A percentile compares a stretch with the other conserved stretches of the same genome.
phyloP scores from a whole-genome alignment of 2,797 vertebrate genomes.

The Pteropus rufus region DNA sequence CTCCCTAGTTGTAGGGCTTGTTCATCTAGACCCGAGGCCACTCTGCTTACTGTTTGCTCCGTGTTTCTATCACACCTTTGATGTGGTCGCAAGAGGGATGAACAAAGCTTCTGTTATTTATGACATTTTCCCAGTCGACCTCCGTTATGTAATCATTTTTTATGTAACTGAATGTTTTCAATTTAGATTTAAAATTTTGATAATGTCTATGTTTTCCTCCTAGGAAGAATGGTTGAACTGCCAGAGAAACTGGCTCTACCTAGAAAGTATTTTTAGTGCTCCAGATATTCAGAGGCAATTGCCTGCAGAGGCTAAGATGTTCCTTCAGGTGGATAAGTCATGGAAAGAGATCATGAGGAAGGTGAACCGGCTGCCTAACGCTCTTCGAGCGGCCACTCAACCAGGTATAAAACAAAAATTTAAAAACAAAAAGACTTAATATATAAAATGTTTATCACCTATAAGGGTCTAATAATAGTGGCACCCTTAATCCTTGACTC shows the following conservation, averaged over 20 bases:
- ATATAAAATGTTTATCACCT: background rate
- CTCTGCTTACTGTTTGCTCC: too few relatives aligned
- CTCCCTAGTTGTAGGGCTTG: too few relatives aligned
- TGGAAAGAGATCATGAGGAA: slow-evolving; percentile 91
- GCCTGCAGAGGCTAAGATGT: slow-evolving; percentile 90
- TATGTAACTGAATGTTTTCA: background rate
- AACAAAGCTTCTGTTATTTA: too few relatives aligned
- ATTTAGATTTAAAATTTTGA: background rate
- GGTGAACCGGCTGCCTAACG: slow-evolving; percentile 86
- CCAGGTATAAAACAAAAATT: slow-evolving; percentile 79
- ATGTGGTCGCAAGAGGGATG: too few relatives aligned
- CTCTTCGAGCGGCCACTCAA: slow-evolving; percentile 85
- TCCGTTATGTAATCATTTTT: background rate
- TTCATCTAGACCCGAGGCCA: too few relatives aligned
- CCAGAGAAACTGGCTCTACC: slow-evolving; percentile 90
- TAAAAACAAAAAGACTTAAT: background rate
- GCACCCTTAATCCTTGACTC: background rate
- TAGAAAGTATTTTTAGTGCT: slow-evolving; percentile 90
- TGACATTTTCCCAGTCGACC: too few relatives aligned
- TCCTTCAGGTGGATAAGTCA: slow-evolving; percentile 89
- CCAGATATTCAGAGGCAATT: slow-evolving; percentile 90
- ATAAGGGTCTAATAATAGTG: background rate
- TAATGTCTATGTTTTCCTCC: background rate
- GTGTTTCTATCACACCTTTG: too few relatives aligned
- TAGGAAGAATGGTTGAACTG: slow-evolving; percentile 90